phyloP scores from a whole-genome alignment of 2,797 vertebrate species.

The Astyanax mexicanus region DNA sequence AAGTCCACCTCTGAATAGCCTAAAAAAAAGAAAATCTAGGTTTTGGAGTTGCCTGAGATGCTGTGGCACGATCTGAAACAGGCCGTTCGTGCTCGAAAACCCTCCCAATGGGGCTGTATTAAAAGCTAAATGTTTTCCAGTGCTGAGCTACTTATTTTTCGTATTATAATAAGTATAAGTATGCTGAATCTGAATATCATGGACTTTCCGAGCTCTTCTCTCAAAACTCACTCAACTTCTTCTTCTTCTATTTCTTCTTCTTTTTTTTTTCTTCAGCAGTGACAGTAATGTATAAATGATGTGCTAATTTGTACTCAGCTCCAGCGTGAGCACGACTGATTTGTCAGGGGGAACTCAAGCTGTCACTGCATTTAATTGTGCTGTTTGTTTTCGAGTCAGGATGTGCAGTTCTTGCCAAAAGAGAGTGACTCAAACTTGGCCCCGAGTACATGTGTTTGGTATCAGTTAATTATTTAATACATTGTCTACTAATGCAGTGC shows the following conservation, averaged over 20 bases:
- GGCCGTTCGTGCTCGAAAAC: too few species aligned
- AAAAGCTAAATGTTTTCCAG: not conserved
- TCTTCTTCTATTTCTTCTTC: too few species aligned
- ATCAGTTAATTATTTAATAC: constrained; percentile 16
- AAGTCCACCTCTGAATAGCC: too few species aligned
- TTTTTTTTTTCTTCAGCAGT: too few species aligned
- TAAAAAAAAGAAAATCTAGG: too few species aligned
- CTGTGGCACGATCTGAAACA: too few species aligned
- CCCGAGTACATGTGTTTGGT: not conserved
- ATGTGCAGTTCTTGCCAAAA: constrained; percentile 5
- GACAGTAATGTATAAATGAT: not conserved
- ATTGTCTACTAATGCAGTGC: not conserved
- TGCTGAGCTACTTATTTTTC: not conserved
- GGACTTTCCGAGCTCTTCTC: not conserved
- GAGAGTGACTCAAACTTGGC: not conserved
- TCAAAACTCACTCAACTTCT: not conserved
- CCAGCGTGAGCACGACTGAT: not conserved
- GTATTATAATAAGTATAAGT: not conserved
- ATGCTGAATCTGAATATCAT: not conserved
- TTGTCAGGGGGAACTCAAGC: constrained; percentile 4
- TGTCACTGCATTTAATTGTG: constrained; percentile 8
- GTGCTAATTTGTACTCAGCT: constrained; percentile 6
- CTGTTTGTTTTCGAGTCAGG: not conserved
- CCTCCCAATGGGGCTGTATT: too few species aligned
- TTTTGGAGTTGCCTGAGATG: too few species aligned